Conservation (phyloP, 2,797 vertebrate species). For the Anguilla obscura region DNA sequence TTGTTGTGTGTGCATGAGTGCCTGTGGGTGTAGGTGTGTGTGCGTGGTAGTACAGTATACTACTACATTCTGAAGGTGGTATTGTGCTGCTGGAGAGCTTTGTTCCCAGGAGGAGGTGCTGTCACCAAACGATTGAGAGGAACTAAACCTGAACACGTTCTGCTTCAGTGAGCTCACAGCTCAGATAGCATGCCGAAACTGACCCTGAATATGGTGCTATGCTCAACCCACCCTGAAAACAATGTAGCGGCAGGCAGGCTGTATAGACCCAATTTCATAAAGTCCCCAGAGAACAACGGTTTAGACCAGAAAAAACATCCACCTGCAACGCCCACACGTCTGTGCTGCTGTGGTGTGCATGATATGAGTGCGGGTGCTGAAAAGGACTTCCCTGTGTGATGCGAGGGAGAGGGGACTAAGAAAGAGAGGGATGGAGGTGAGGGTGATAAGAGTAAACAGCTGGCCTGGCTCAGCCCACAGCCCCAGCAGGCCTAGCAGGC, state of each 20-base stretch:
- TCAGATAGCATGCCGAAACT: no score
- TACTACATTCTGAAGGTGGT: neutral
- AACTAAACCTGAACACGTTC: neutral
- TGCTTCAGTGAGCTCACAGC: neutral
- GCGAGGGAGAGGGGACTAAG: neutral
- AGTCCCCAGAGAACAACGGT: no score
- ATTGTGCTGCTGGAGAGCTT: neutral
- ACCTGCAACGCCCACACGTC: neutral
- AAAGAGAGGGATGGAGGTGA: neutral
- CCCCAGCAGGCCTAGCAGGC: neutral
- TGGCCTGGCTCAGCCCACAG: conserved; percentile 6
- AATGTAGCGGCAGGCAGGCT: no score
- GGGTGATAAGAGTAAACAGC: neutral
- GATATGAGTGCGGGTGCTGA: neutral
- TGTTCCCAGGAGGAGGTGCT: neutral
- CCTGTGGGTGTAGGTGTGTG: neutral
- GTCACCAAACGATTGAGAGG: neutral
- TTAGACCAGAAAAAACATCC: no score
- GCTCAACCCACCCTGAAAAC: no score
- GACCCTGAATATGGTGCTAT: no score
- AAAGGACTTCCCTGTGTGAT: neutral
- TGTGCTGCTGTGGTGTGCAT: neutral
- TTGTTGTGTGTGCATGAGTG: neutral
- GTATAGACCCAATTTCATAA: no score
- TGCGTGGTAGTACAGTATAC: neutral